Evolutionary conservation across 1,140 invertebrate species (phyloP).

Genomic region (Drusus annulatus): DNA sequence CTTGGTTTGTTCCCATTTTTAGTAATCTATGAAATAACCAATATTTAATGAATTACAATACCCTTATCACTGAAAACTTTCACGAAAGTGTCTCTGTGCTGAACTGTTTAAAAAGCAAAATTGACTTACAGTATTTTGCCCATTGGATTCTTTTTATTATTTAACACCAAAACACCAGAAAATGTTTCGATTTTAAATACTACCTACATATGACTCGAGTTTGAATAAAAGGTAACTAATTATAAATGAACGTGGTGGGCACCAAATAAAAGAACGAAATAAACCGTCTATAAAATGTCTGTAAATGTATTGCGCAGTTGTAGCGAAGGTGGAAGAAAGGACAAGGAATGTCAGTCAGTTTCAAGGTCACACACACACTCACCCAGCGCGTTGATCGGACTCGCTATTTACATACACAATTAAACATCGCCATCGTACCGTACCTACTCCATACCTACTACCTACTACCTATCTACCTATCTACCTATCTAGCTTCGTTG

Average conservation of each 20-base stretch:
- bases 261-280: conserved; percentile 5
- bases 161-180: too few species aligned
- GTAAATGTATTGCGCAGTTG: conserved; percentile 55
- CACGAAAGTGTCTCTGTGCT: background rate
- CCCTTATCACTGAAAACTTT: too few species aligned
- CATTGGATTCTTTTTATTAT: background rate
- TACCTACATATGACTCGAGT: background rate
- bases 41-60: too few species aligned
- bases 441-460: background rate
- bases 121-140: background rate
- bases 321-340: conserved; percentile 59
- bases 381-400: background rate
- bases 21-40: too few species aligned
- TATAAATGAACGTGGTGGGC: background rate
- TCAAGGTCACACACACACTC: conserved; percentile 53
- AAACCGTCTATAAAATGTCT: conserved; percentile 19
- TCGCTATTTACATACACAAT: conserved; percentile 32
- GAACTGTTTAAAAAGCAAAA: background rate
- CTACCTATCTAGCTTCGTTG: too few species aligned
- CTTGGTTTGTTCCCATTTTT: too few species aligned
- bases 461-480: too few species aligned
- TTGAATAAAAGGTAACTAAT: conserved; percentile 17
- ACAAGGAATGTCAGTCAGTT: conserved; percentile 58
- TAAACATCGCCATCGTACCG: conserved; percentile 22
- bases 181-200: too few species aligned